Base-by-base conservation (phyloP, 2,888 invertebrate genomes). In the Leptothorax acervorum region DNA sequence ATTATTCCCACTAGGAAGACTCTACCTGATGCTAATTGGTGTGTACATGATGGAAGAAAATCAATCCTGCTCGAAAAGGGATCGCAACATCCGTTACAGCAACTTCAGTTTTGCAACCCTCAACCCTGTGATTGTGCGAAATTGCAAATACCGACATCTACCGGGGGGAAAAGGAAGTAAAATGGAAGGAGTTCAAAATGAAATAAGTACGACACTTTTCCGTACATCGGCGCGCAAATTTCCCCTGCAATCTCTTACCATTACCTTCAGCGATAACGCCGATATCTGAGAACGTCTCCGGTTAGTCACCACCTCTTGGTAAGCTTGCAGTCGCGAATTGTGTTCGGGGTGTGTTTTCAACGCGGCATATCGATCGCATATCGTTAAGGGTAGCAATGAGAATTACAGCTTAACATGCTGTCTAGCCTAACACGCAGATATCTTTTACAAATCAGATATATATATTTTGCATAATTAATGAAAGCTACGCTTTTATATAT, bases 141-240 rank as follows among this genome's bases (percentile, higher is more conserved):
- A 28, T 15, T 79, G 85, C 68, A 12, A 53, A 55, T 51, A 31
- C 84, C 45, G 92, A 90, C 92, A 92, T 92, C 92, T 92, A 85
- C 28, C 90, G 91, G 87, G 85, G 88, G 90, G 90, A 84, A 68
- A 75, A 65, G 78, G 76, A 92, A 89, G 65, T 74, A 63, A 28
- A 23, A 82, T 57, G 86, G 73, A 86, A 88, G 88, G 81, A 85
- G 76, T 55, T 79, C 79, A 85, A 82, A 88, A 85, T 74, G 84
- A 68, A 81, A 76, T 65, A 55, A 73, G 71, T 60, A 35, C 75
- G 57, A 71, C 71, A 85, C 81, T 86, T 90, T 85, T 89, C 87
- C 66, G 35, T 68, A 82, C 42, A 65, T 15, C 65, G 42, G 31
- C 74, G 55, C 31, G 23, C 35, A 39, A 28, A 65, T 68, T 39